Percentiles rank a stretch among this genome's conserved stretches.
These are phyloP conservation scores for Gymnarchus niloticus DNA, from an alignment of 2,113 vertebrate genomes.

Conservation along the genomic window DNA sequence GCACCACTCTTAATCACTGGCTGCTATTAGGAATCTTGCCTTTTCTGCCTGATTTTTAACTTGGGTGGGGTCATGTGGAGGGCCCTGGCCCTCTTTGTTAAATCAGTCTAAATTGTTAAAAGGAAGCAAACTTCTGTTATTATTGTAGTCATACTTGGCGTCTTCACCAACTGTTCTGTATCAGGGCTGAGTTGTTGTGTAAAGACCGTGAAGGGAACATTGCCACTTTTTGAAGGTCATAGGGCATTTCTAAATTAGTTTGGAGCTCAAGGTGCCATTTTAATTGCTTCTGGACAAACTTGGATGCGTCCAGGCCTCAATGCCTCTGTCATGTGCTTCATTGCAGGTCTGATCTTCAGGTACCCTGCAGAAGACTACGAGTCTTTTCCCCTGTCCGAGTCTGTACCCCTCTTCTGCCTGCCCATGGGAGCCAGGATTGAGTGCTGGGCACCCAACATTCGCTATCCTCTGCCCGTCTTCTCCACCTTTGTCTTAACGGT, in stretches of 20 bases:
- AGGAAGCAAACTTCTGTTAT: conserved; percentile 4
- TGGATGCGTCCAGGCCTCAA: neutral
- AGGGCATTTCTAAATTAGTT: too few relatives aligned
- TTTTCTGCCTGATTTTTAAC: neutral
- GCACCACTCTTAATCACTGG: neutral
- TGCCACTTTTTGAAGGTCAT: neutral
- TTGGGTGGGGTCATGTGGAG: neutral
- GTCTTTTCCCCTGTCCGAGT: conserved; percentile 86
- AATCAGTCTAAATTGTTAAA: neutral
- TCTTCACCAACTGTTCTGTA: neutral
- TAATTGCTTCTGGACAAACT: neutral
- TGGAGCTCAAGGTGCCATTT: too few relatives aligned
- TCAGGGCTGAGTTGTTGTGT: neutral
- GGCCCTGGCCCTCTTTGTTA: neutral
- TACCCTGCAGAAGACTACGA: conserved; percentile 93
- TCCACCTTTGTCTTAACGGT: conserved; percentile 92
- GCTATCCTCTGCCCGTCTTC: conserved; percentile 86
- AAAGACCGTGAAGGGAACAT: neutral
- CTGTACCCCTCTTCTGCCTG: conserved; percentile 95
- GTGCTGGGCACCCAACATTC: conserved; percentile 86
- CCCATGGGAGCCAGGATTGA: conserved; percentile 97
- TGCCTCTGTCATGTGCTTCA: neutral
- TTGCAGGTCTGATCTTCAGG: conserved; percentile 84
- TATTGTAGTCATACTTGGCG: neutral
- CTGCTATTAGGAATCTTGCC: neutral